These are phyloP conservation scores for Lysandra bellargus DNA, from an alignment of 2,888 invertebrate species.

Conservation along the genomic window DNA sequence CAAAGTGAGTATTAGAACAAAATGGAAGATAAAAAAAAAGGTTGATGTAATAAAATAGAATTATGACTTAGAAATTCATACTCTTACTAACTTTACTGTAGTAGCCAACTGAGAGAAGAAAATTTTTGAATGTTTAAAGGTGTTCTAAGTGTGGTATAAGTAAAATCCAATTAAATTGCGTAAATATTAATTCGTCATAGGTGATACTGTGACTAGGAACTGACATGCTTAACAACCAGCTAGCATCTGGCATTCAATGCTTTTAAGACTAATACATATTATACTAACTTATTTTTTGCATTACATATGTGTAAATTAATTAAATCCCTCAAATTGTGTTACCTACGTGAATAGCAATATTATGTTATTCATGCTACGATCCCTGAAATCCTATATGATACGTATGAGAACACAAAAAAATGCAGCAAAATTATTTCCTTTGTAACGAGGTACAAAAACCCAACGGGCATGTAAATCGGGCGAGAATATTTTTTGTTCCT, in stretches of 20 bases:
- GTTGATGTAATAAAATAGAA: constrained; percentile 18
- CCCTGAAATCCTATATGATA: not conserved
- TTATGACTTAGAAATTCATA: not conserved
- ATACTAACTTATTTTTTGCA: too few species aligned
- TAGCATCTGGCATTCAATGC: too few species aligned
- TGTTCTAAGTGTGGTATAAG: not conserved
- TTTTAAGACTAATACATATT: too few species aligned
- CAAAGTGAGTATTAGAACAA: constrained; percentile 3
- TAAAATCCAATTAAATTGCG: too few species aligned
- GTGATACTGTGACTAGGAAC: too few species aligned
- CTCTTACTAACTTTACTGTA: not conserved
- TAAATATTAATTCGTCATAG: too few species aligned
- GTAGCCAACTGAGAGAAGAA: not conserved
- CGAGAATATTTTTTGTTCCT: constrained; percentile 23
- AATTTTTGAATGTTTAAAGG: not conserved
- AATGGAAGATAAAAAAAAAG: constrained; percentile 20
- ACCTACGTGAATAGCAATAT: too few species aligned
- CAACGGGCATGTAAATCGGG: not conserved
- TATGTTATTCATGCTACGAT: not conserved
- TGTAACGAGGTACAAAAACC: constrained; percentile 15
- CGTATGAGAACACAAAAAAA: not conserved
- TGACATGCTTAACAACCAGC: too few species aligned
- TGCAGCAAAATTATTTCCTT: not conserved
- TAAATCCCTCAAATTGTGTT: too few species aligned
- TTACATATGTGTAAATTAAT: too few species aligned